Conservation (phyloP, 2,888 invertebrate species). For the Drosophila differens region DNA sequence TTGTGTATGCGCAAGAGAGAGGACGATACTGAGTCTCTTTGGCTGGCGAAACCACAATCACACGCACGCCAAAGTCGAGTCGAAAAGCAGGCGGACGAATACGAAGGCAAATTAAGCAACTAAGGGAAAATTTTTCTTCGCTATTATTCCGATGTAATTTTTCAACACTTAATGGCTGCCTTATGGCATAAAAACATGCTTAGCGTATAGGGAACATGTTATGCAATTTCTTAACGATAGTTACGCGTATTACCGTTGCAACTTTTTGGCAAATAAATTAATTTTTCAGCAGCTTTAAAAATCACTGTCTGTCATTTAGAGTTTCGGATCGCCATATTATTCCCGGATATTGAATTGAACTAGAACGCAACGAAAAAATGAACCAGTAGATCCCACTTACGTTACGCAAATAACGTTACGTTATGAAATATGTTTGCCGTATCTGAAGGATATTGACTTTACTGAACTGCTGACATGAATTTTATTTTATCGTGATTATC, state of each 20-base stretch:
- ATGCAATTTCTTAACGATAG: slow-evolving; percentile 56
- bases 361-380: slow-evolving; percentile 34
- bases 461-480: neutral
- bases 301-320: slow-evolving; percentile 73
- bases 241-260: slow-evolving; percentile 76
- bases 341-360: slow-evolving; percentile 65
- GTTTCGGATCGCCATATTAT: slow-evolving; percentile 80
- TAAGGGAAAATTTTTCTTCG: slow-evolving; percentile 74
- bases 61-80: slow-evolving; percentile 74
- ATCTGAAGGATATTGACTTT: neutral
- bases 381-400: slow-evolving; percentile 23
- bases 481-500: neutral
- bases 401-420: slow-evolving; percentile 7
- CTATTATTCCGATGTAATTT: slow-evolving; percentile 56
- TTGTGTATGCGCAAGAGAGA: slow-evolving; percentile 56
- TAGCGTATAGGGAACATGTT: slow-evolving; percentile 36
- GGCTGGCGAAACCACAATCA: slow-evolving; percentile 51
- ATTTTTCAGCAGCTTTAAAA: slow-evolving; percentile 77
- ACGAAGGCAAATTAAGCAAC: slow-evolving; percentile 69
- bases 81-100: slow-evolving; percentile 67
- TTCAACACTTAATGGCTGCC: slow-evolving; percentile 35
- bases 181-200: slow-evolving; percentile 50
- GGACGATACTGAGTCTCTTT: slow-evolving; percentile 42
- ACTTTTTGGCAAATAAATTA: slow-evolving; percentile 74
- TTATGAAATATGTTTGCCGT: neutral